phyloP scores from a whole-genome alignment of 2,797 vertebrate species.

The Syngnathus rostellatus region DNA sequence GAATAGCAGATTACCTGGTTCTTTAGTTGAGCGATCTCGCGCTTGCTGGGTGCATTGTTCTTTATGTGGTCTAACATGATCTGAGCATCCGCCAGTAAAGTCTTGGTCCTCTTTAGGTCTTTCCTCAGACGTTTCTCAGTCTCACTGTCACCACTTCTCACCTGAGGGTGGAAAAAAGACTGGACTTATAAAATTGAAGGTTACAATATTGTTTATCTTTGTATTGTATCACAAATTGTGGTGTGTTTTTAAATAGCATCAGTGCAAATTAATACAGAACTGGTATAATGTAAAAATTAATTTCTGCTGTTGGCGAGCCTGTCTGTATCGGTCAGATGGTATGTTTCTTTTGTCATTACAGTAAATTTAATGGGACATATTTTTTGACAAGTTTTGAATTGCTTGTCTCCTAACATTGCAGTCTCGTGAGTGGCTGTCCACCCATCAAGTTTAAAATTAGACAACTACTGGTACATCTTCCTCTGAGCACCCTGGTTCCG shows the following conservation, averaged over 20 bases:
- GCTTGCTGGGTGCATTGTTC: slow-evolving; percentile 94
- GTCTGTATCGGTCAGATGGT: neutral
- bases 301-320: neutral
- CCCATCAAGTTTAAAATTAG: neutral
- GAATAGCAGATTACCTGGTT: slow-evolving; percentile 80
- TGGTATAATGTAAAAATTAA: neutral
- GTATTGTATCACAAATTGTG: neutral
- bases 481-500: neutral
- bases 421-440: too few species aligned
- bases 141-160: slow-evolving; percentile 81
- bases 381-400: too few species aligned
- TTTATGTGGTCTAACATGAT: slow-evolving; percentile 98
- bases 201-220: neutral
- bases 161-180: slow-evolving; percentile 55
- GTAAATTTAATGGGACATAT: too few species aligned
- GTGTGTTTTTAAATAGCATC: neutral
- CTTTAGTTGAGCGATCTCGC: slow-evolving; percentile 93
- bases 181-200: neutral
- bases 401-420: too few species aligned
- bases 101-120: slow-evolving; percentile 94
- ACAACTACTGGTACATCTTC: neutral
- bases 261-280: neutral
- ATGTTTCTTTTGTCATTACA: neutral
- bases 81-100: slow-evolving; percentile 87
- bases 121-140: slow-evolving; percentile 87